Conservation (phyloP, 2,113 vertebrate genomes). For the Toxostoma redivivum region DNA sequence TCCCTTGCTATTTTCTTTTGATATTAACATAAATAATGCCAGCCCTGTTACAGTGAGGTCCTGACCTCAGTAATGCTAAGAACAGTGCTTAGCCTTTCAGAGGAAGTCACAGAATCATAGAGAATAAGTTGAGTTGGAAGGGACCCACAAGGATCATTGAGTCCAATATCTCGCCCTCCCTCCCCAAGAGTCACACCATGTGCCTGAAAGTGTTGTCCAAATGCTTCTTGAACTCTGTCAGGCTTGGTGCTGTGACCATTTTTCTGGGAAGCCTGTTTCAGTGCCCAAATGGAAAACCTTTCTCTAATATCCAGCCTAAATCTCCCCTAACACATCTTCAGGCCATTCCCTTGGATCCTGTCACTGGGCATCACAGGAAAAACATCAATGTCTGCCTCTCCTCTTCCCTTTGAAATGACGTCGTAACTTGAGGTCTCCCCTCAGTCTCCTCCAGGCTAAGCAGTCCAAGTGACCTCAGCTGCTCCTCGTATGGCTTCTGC, state of each 20-base stretch:
- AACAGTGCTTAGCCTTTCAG: background rate
- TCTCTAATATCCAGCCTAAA: background rate
- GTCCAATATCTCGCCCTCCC: background rate
- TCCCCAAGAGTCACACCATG: background rate
- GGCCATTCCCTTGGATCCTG: background rate
- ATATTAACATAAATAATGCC: background rate
- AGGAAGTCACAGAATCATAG: background rate
- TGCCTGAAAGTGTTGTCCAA: background rate
- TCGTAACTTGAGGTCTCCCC: background rate
- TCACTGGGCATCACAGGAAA: background rate
- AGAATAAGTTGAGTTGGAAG: background rate
- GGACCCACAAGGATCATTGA: background rate
- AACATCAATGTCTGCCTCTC: background rate
- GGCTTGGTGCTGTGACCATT: background rate
- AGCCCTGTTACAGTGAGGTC: background rate
- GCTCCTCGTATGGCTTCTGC: background rate
- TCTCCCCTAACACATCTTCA: background rate
- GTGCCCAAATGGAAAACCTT: rapidly evolving
- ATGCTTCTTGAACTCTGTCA: background rate
- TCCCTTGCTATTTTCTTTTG: background rate
- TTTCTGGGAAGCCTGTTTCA: background rate
- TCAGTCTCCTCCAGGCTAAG: background rate
- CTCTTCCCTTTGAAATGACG: background rate
- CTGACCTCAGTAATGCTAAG: background rate
- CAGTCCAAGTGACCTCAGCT: background rate